Evolutionary conservation across 1,140 invertebrate species (phyloP).

Genomic region (Brachionus rubens): DNA sequence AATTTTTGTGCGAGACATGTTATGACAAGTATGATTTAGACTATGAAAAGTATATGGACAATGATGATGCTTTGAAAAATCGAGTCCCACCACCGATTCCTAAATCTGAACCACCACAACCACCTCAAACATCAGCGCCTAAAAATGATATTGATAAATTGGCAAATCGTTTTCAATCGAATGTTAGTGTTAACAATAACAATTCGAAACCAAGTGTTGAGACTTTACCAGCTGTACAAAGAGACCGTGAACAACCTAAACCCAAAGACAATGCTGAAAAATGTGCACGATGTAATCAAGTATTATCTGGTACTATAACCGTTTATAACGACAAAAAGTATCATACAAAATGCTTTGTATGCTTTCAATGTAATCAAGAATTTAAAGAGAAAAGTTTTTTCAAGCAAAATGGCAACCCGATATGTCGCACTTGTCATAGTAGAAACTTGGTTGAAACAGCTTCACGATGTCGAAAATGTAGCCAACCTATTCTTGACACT

Average conservation of each 20-base stretch:
- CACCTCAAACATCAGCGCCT: not conserved
- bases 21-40: conserved; percentile 40
- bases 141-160: not conserved
- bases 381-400: conserved; percentile 39
- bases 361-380: conserved; percentile 30
- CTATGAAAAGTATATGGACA: conserved; percentile 18
- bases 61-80: not conserved
- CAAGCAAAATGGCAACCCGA: conserved; percentile 19
- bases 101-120: not conserved
- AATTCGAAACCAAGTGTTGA: conserved; percentile 34
- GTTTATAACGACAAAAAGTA: conserved; percentile 41
- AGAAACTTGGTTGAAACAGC: conserved; percentile 31
- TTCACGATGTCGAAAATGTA: conserved; percentile 16
- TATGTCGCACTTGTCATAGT: conserved; percentile 35
- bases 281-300: conserved; percentile 17
- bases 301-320: conserved; percentile 10
- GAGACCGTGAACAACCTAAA: not conserved
- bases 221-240: not conserved
- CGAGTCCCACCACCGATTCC: conserved; percentile 16
- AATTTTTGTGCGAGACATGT: conserved; percentile 16
- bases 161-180: conserved; percentile 10
- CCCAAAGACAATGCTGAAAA: conserved; percentile 2
- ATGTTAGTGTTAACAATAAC: not conserved
- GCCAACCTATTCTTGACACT: conserved; percentile 32
- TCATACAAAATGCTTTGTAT: conserved; percentile 44